Conservation (phyloP, 2,888 invertebrate genomes). For the Plagodis dolabraria region DNA sequence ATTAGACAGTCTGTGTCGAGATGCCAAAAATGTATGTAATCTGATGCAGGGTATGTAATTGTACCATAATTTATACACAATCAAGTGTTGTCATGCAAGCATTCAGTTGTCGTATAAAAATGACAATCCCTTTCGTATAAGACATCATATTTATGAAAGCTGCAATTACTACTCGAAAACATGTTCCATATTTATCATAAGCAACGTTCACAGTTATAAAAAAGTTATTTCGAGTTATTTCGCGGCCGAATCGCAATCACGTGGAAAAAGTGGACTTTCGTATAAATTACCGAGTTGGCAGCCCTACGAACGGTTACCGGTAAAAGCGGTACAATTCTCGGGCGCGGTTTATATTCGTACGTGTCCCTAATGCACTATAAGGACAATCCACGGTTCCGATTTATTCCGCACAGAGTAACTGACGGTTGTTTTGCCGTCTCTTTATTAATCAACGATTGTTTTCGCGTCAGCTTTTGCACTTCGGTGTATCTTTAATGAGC, state of each 20-base stretch:
- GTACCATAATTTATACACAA: too few relatives aligned
- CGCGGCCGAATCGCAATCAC: conserved; percentile 21
- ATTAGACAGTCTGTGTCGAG: too few relatives aligned
- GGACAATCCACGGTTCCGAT: conserved; percentile 59
- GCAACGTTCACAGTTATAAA: conserved; percentile 21
- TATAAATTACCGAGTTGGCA: conserved; percentile 32
- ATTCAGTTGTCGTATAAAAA: neutral
- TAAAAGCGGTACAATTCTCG: conserved; percentile 45
- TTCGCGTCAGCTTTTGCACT: conserved; percentile 81
- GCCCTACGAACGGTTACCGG: conserved; percentile 37
- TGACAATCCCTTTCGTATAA: conserved; percentile 1
- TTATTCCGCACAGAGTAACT: conserved; percentile 44
- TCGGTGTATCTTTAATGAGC: conserved; percentile 72
- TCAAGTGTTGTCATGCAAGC: neutral
- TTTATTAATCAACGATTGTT: conserved; percentile 75
- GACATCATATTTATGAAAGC: conserved; percentile 11
- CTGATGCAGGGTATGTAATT: too few relatives aligned
- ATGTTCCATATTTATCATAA: conserved; percentile 11
- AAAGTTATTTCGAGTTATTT: conserved; percentile 23
- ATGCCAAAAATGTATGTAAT: too few relatives aligned
- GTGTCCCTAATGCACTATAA: conserved; percentile 65
- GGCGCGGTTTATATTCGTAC: conserved; percentile 44
- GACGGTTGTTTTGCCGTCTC: conserved; percentile 56
- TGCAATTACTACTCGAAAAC: conserved; percentile 8
- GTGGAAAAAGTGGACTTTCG: conserved; percentile 29